Base-by-base conservation (phyloP, 2,797 vertebrate genomes). In the Tenualosa thibaudeaui region DNA sequence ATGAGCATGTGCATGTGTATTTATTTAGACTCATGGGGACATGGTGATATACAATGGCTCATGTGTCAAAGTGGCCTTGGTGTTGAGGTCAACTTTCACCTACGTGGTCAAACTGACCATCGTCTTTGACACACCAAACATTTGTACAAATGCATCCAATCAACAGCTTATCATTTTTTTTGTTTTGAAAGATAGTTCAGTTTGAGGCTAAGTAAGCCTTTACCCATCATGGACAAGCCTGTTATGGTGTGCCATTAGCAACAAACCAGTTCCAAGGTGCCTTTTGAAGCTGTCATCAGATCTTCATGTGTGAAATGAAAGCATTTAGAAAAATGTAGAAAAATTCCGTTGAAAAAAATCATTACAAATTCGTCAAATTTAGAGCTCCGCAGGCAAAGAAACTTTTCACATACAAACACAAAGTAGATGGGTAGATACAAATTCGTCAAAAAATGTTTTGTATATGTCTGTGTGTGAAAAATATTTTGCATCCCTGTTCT, bases 21-120 rank as follows among this genome's bases (percentile, higher is more conserved):
- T 78, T 78, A 46, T 78, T 78, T 78, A 46, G 37, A 78, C 71
- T 78, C 71, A 40, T 78, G 71, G 37, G 22, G 40, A 62, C 58
- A 62, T 62, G 7, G 8, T 62, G 58, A 78, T 78, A 78, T 78
- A 78, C 19, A 43, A 13, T 22, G 37, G 71, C 17, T 78, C 71
- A 22, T 78, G 40, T 46, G 40, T 78, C 71, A 78, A 7, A 46
- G 17, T 24, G 58, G 37, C 40, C 37, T 19, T 78, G 71, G 12
- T 19, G 40, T 5, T 71, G 15, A 46, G 71, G 4, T 78, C 71
- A 46, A 8, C 17, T 78, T 78, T 78, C 71, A 43, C 5, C 68
- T n/a, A 26, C 10, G 71, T 78, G 5, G 40, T 37, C 58, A 62
- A 8, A 62, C n/a, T 62, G 58, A 60, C 58, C 22, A 24, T 24